These are phyloP conservation scores for Carassius gibelio DNA, from an alignment of 2,113 vertebrate species.

Conservation along the genomic window DNA sequence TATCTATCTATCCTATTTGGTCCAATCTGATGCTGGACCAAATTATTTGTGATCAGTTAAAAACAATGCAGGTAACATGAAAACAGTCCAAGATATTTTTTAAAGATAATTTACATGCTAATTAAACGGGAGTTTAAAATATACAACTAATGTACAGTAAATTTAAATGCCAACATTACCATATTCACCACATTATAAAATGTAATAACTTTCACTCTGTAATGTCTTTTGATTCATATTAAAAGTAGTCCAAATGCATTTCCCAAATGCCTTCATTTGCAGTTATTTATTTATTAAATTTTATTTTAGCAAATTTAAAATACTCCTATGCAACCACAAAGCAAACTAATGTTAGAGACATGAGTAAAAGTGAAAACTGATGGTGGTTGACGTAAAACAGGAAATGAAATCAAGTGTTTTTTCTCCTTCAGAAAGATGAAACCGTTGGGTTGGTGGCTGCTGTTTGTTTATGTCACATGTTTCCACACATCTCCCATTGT, in stretches of 20 bases:
- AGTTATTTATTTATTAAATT: not conserved
- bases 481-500: not conserved
- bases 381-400: not conserved
- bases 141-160: not conserved
- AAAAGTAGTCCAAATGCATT: not conserved
- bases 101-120: not conserved
- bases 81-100: no score
- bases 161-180: not conserved
- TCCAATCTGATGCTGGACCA: not conserved
- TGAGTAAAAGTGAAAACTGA: not conserved
- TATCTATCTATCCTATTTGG: no score
- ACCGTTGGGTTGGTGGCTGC: not conserved
- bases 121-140: not conserved
- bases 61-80: not conserved
- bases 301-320: not conserved
- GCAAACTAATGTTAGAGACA: not conserved
- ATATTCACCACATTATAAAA: not conserved
- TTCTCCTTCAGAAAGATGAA: conserved; percentile 31
- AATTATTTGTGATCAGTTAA: not conserved
- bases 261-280: not conserved
- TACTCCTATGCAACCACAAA: not conserved
- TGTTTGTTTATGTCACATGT: conserved; percentile 7
- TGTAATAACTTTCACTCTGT: not conserved
- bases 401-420: not conserved
- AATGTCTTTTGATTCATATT: not conserved